Base-by-base conservation (phyloP, 2,888 invertebrate species). In the Lepidonotus clava region DNA sequence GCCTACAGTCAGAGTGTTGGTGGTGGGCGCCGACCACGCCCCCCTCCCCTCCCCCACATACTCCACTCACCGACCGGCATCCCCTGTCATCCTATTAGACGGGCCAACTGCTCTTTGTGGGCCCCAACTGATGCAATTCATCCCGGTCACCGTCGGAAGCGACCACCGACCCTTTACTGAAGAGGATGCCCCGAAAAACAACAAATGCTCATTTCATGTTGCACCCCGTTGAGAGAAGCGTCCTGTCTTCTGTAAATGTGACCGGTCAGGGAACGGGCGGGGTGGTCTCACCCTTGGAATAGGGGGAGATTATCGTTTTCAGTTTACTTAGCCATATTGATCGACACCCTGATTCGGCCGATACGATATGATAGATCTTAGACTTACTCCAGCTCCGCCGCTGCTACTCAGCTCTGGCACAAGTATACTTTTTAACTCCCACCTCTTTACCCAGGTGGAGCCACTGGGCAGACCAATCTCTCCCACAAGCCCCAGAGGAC, bases 291-390 rank as follows among this genome's bases (percentile, higher is more conserved):
- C 36, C 38, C n/a, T n/a, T 38, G 34, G 14, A 34, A 11, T 18
- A 5, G 71, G 36, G n/a, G n/a, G 36, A 18, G 71, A 34, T 38
- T 38, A 71, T 71, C 71, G 36, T 71, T 71, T 71, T 71, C 71
- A 71, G 71, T 14, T 38, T 38, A 71, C 36, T 71, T 71, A 38
- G 71, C 71, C 34, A 71, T 71, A 38, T 71, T 71, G 71, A 71
- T 71, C 38, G 71, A 38, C 71, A 71, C 38, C 71, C 71, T 71
- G 71, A 71, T 71, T 71, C 1, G 21, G 38, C 71, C 38, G 71
- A 71, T 71, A 71, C 71, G 38, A 34, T 71, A 71, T 71, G 71
- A 71, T 71, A 71, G 71, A 71, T 71, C 71, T n/a, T n/a, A n/a
- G n/a, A n/a, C n/a, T n/a, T n/a, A n/a, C n/a, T 36, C 38, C 14